phyloP scores from a whole-genome alignment of 2,113 vertebrate genomes.

The Neomonachus schauinslandi region DNA sequence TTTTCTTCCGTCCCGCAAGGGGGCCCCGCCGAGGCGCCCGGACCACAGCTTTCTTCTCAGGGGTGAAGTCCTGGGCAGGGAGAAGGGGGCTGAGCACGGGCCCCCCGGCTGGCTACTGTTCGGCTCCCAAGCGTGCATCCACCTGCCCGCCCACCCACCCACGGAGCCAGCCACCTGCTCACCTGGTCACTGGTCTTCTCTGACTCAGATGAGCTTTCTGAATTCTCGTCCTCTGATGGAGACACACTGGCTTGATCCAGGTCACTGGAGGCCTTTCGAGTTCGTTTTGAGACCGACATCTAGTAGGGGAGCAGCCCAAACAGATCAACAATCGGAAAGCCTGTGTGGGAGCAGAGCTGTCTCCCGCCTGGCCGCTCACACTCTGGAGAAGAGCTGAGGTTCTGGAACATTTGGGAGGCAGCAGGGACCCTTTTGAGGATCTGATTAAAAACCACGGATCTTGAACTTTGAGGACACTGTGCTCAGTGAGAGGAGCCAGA shows the following conservation, averaged over 20 bases:
- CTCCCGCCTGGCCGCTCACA: background rate
- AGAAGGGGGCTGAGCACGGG: background rate
- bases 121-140: accelerated
- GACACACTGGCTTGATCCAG: constrained; percentile 92
- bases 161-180: background rate
- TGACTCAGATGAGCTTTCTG: constrained; percentile 93
- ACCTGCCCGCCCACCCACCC: accelerated
- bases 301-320: background rate
- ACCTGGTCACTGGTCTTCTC: constrained; percentile 98
- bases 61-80: constrained; percentile 93
- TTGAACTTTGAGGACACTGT: background rate
- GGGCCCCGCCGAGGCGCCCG: constrained; percentile 84
- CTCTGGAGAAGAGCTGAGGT: background rate
- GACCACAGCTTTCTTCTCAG: constrained; percentile 91
- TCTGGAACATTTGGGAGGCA: background rate
- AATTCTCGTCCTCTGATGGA: constrained; percentile 93
- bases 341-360: constrained; percentile 29
- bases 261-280: constrained; percentile 94
- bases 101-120: accelerated
- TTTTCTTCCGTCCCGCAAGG: constrained; percentile 86
- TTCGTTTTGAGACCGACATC: constrained; percentile 89
- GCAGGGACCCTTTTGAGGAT: background rate
- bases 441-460: background rate
- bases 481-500: background rate
- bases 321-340: background rate